Conservation (phyloP, 2,113 vertebrate genomes). For the Toxotes jaculatrix region DNA sequence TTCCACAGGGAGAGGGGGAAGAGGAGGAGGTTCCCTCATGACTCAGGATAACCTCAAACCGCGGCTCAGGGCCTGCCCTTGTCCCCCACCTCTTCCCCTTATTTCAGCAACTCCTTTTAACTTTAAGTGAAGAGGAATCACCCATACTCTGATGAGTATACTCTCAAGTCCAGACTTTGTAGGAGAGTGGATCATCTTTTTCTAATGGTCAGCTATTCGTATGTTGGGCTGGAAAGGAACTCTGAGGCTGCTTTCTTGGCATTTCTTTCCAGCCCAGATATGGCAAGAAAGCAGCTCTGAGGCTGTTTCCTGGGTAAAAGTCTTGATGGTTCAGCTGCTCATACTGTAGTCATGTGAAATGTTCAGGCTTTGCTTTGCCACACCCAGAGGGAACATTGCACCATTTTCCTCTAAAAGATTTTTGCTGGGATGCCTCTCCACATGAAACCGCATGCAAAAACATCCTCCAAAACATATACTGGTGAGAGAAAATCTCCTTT, state of each 20-base stretch:
- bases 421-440: not conserved
- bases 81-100: not conserved
- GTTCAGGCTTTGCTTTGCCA: conserved; percentile 24
- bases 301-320: conserved; percentile 1
- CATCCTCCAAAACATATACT: not conserved
- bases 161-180: not conserved
- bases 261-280: not conserved
- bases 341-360: conserved; percentile 31
- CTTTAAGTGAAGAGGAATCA: not conserved
- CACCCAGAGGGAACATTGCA: conserved; percentile 40
- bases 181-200: not conserved
- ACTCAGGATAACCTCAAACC: conserved; percentile 71
- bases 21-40: conserved; percentile 49
- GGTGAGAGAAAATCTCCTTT: not conserved
- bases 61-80: conserved; percentile 36
- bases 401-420: not conserved
- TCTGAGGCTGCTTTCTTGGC: not conserved
- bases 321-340: not conserved
- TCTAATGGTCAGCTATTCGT: not conserved
- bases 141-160: not conserved
- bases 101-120: conserved; percentile 3
- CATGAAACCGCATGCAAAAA: conserved; percentile 5
- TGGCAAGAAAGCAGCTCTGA: not conserved
- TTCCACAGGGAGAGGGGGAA: conserved; percentile 53
- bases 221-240: not conserved